These are phyloP conservation scores for Cephus sareptanus DNA, from an alignment of 2,888 invertebrate species.

Conservation along the genomic window DNA sequence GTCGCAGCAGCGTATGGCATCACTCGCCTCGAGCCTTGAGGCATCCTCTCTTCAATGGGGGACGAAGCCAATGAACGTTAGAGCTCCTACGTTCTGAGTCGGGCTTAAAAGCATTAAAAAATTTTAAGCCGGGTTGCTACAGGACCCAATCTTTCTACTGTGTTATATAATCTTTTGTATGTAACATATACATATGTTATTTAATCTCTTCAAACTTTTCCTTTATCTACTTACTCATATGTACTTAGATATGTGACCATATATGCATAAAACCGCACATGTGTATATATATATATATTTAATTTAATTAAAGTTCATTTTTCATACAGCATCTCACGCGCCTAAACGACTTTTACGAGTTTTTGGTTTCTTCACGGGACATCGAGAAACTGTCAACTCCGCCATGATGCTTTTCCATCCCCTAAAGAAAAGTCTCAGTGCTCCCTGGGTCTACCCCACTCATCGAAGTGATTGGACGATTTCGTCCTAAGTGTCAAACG, in stretches of 20 bases:
- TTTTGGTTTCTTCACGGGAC: not conserved
- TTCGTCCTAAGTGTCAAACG: not conserved
- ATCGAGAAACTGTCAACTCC: not conserved
- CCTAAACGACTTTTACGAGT: not conserved
- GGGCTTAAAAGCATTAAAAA: not conserved
- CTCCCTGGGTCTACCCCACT: not conserved
- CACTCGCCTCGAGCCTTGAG: not conserved
- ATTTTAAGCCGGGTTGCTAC: not conserved
- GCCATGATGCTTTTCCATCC: not conserved
- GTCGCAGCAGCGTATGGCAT: not conserved
- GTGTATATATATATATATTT: too few relatives aligned
- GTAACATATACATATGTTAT: not conserved
- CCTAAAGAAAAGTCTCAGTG: not conserved
- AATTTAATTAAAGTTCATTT: not conserved
- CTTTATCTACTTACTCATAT: too few relatives aligned
- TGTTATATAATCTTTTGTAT: not conserved
- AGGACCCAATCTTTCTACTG: not conserved
- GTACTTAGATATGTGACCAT: not conserved
- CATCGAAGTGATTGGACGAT: not conserved
- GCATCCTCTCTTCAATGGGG: not conserved
- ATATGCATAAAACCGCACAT: not conserved
- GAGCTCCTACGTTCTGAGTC: not conserved
- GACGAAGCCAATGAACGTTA: not conserved
- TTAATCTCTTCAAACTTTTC: not conserved
- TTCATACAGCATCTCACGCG: not conserved